These are phyloP conservation scores for Zosterops hypoxanthus DNA, from an alignment of 2,113 vertebrate species.

Conservation along the genomic window DNA sequence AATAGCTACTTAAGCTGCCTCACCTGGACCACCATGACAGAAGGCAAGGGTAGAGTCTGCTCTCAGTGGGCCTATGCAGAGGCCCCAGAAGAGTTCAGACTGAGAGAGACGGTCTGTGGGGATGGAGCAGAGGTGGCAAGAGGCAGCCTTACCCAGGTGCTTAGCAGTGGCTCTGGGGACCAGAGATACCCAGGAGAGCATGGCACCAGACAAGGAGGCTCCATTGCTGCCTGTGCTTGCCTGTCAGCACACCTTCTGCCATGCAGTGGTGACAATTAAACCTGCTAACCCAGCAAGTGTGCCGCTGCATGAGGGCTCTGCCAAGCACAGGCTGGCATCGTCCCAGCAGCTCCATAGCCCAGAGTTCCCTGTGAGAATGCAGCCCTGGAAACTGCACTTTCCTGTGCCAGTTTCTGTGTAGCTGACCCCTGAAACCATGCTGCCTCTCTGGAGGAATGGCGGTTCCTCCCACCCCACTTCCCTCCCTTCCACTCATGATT, in stretches of 20 bases:
- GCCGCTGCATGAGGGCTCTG: rapidly evolving
- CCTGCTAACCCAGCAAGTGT: not conserved
- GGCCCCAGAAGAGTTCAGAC: not conserved
- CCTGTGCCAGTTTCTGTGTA: not conserved
- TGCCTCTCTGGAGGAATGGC: not conserved
- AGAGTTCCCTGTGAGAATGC: not conserved
- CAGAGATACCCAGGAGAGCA: not conserved
- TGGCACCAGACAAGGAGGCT: not conserved
- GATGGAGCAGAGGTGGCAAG: not conserved
- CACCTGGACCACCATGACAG: not conserved
- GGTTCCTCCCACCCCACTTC: not conserved
- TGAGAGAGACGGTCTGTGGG: rapidly evolving
- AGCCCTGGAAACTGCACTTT: not conserved
- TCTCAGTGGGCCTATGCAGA: not conserved
- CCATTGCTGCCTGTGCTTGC: not conserved
- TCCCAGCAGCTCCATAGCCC: rapidly evolving
- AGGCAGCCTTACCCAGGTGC: not conserved
- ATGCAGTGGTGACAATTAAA: not conserved
- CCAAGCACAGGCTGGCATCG: not conserved
- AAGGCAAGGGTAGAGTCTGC: not conserved
- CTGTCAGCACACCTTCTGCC: not conserved
- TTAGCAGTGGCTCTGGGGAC: rapidly evolving
- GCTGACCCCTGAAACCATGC: not conserved
- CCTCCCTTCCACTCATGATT: not conserved
- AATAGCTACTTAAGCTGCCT: not conserved